Base-by-base conservation (phyloP, 2,888 invertebrate genomes). In the Thumatha senex region DNA sequence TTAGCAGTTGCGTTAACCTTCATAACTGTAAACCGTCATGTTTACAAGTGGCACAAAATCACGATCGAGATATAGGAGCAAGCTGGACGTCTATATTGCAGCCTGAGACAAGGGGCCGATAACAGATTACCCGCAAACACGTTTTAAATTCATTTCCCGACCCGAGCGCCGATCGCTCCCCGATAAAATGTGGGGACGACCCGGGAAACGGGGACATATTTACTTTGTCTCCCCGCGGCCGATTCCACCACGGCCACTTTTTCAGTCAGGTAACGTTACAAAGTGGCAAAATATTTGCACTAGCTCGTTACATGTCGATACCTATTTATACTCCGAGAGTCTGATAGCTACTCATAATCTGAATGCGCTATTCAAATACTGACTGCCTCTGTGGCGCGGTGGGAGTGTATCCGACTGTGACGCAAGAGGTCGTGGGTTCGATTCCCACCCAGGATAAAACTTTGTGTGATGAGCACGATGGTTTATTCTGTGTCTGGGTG, bases 61-160 rank as follows among this genome's bases (percentile, higher is more conserved):
- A 80, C 80, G 61, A 73, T 68, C 75, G 70, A 80, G 78, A 86
- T 83, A 82, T 82, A 83, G 76, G 41, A 79, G 71, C 70, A 69
- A 76, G 69, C 76, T 78, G 84, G 84, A 90, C 85, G 88, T 88
- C 89, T 89, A 87, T 87, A 89, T 90, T 86, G 84, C 75, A 78
- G 80, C 78, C 76, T 80, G 87, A 89, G 89, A 89, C 91, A 89
- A 89, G 91, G 89, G 90, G 89, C 91, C 89, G 91, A 89, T 91
- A 90, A 91, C 89, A 91, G 91, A 91, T 91, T 91, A 91, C 91
- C 91, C 91, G 85, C 91, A 91, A 90, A 91, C 91, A 91, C 89
- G 90, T 89, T 90, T 91, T 90, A 89, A 91, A 91, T 89, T 91
- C 89, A 89, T 89, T 90, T 89, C 89, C 89, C 89, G 88, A 89